Percentiles rank a stretch among this genome's conserved stretches.
These are phyloP conservation scores for Pomatorhinus ruficollis DNA, from an alignment of 2,113 vertebrate genomes.

Conservation along the genomic window DNA sequence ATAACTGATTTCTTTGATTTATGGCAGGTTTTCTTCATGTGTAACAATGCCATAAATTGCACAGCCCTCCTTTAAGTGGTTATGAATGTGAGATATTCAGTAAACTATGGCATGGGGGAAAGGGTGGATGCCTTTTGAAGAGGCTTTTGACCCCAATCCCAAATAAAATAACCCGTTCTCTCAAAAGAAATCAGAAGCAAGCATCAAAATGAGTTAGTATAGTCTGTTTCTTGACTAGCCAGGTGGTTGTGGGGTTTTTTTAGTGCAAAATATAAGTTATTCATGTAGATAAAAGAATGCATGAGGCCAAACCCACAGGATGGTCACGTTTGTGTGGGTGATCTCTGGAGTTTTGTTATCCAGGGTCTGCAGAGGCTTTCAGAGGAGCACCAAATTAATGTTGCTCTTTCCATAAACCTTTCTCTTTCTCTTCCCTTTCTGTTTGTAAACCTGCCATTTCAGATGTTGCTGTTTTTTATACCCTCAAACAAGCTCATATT, in stretches of 20 bases:
- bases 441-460: background rate
- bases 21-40: conserved; percentile 17
- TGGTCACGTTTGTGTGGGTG: background rate
- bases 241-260: background rate
- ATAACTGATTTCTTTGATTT: conserved; percentile 51
- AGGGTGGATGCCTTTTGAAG: background rate
- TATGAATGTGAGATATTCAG: background rate
- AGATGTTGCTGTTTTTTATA: background rate
- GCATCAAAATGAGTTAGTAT: background rate
- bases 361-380: background rate
- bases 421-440: background rate
- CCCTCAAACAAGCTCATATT: background rate
- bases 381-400: background rate
- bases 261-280: background rate
- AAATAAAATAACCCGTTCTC: background rate
- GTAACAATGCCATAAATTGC: conserved; percentile 30
- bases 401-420: background rate
- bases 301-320: background rate
- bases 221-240: background rate
- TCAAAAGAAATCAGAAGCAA: background rate
- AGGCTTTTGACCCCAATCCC: background rate
- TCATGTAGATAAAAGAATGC: background rate
- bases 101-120: background rate
- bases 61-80: background rate
- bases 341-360: background rate